Evolutionary conservation across 2,113 vertebrate genomes (phyloP).

Genomic region (Amblyornis subalaris): DNA sequence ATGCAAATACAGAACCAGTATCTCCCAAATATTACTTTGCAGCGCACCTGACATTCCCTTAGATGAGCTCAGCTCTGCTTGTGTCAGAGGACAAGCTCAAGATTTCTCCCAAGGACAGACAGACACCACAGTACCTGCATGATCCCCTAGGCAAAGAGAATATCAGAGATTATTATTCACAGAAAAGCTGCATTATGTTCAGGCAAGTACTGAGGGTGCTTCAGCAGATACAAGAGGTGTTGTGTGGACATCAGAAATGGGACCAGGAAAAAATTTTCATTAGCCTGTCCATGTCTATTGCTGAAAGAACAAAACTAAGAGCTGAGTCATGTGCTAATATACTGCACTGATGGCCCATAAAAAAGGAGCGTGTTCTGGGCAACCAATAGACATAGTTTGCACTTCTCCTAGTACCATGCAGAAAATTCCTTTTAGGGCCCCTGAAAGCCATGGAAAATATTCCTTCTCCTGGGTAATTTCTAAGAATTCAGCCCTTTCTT

Average conservation of each 20-base stretch:
- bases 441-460: neutral
- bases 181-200: neutral
- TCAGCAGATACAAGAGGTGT: neutral
- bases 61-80: neutral
- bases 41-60: neutral
- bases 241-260: neutral
- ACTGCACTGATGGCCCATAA: neutral
- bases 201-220: neutral
- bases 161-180: neutral
- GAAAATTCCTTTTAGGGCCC: neutral
- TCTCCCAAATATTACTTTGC: neutral
- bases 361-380: neutral
- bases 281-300: neutral
- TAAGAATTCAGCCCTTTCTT: neutral
- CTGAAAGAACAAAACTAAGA: neutral
- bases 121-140: too few relatives aligned
- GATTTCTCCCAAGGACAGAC: neutral
- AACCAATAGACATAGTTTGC: rapidly evolving
- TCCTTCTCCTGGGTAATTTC: neutral
- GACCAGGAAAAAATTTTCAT: neutral
- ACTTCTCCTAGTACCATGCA: neutral
- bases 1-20: neutral
- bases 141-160: neutral
- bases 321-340: neutral
- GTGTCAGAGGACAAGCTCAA: neutral